Evolutionary conservation across 2,113 vertebrate species (phyloP).

Genomic region (Atrichornis clamosus): DNA sequence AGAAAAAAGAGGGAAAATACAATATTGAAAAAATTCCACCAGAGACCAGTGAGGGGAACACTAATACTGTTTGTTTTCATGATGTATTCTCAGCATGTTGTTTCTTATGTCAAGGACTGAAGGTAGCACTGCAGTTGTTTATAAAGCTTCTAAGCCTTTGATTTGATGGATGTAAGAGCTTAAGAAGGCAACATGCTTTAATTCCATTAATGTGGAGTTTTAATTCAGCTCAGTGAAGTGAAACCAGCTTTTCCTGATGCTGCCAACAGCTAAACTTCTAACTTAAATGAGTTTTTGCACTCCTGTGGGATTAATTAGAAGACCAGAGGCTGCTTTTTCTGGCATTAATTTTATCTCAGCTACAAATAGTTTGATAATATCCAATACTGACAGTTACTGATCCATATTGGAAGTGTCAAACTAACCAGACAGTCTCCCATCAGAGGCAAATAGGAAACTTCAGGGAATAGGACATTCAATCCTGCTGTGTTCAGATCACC

Average conservation of each 20-base stretch:
- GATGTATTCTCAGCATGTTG: background rate
- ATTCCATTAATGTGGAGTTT: constrained; percentile 32
- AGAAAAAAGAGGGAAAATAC: background rate
- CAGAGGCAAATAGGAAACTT: background rate
- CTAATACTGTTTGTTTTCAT: background rate
- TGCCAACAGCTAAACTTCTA: constrained; percentile 18
- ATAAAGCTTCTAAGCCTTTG: constrained; percentile 10
- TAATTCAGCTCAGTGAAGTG: constrained; percentile 51
- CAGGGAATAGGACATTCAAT: background rate
- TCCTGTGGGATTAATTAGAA: constrained; percentile 59
- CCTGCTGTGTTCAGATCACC: background rate
- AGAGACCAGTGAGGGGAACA: fast-evolving
- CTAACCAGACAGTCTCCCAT: background rate
- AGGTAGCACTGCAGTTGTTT: background rate
- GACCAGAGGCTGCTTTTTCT: background rate
- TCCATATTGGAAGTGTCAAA: background rate
- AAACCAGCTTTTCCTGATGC: constrained; percentile 31
- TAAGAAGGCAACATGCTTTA: constrained; percentile 20
- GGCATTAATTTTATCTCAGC: constrained; percentile 6
- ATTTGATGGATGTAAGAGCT: constrained; percentile 29
- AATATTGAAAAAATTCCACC: background rate
- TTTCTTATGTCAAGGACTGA: background rate
- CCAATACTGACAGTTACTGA: background rate
- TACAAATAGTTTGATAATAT: constrained; percentile 34
- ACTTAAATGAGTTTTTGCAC: constrained; percentile 54